Conservation (phyloP, 2,888 invertebrate species). For the Abrostola triplasia region DNA sequence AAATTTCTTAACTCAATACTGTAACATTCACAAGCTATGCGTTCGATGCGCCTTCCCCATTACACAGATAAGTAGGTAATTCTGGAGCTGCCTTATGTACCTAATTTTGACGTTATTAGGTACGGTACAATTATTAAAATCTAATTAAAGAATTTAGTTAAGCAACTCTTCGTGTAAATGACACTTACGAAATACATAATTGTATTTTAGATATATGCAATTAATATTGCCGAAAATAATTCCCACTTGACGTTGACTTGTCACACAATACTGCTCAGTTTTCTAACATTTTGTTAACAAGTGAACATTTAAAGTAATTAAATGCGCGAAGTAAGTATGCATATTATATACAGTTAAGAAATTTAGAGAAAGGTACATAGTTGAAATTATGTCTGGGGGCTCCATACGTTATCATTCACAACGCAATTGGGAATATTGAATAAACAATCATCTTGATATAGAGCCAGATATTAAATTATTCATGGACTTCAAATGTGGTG, state of each 20-base stretch:
- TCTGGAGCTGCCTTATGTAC: not conserved
- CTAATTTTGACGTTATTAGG: not conserved
- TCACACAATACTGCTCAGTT: not conserved
- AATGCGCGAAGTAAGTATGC: constrained; percentile 38
- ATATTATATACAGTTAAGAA: constrained; percentile 22
- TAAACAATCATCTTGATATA: no score
- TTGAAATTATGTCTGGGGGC: constrained; percentile 34
- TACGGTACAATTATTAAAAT: not conserved
- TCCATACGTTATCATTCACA: constrained; percentile 6
- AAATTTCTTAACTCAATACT: not conserved
- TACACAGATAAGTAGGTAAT: no score
- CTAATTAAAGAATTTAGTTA: not conserved
- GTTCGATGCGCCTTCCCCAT: no score
- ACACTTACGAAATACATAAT: no score
- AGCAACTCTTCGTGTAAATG: not conserved
- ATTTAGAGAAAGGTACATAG: constrained; percentile 34
- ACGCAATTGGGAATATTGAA: not conserved
- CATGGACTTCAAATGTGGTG: no score
- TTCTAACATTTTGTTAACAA: constrained; percentile 26
- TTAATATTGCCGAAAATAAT: no score
- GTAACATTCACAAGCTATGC: not conserved
- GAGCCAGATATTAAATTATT: no score
- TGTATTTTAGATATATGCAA: no score
- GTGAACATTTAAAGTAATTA: constrained; percentile 39
- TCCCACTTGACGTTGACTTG: no score